A percentile compares a stretch with the other conserved stretches of the same genome.
These are phyloP conservation scores for Equus quagga DNA, from an alignment of 2,113 vertebrate genomes.

Conservation along the genomic window DNA sequence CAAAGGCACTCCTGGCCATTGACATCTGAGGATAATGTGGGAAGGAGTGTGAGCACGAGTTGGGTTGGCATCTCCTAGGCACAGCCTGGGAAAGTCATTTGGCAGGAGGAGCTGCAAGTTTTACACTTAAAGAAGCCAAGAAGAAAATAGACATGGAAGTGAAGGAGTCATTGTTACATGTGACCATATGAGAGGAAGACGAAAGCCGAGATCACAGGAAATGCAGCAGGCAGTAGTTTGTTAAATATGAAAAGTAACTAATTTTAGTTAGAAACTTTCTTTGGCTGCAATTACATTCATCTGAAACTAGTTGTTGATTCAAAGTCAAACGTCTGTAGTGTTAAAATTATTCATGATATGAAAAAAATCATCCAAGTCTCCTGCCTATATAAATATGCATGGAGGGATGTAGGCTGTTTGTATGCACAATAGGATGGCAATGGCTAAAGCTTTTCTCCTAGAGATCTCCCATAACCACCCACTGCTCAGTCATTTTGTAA, in stretches of 20 bases:
- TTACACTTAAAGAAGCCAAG: slow-evolving; percentile 76
- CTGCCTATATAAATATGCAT: slow-evolving; percentile 84
- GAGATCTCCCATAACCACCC: slow-evolving; percentile 76
- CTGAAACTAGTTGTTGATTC: slow-evolving; percentile 77
- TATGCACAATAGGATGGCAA: slow-evolving; percentile 77
- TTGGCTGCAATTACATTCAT: slow-evolving; percentile 68
- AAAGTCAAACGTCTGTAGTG: slow-evolving; percentile 79
- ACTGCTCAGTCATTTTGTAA: slow-evolving; percentile 80
- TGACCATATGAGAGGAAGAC: slow-evolving; percentile 56
- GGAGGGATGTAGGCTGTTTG: slow-evolving; percentile 73
- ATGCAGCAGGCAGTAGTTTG: slow-evolving; percentile 57
- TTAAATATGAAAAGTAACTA: slow-evolving; percentile 75
- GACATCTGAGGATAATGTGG: background rate
- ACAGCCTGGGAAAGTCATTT: slow-evolving; percentile 66
- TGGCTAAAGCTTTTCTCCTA: slow-evolving; percentile 75
- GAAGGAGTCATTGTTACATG: slow-evolving; percentile 58
- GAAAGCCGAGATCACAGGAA: slow-evolving; percentile 71
- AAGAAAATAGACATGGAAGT: slow-evolving; percentile 74
- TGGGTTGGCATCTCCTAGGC: slow-evolving; percentile 44
- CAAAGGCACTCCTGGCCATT: background rate
- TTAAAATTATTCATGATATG: slow-evolving; percentile 80
- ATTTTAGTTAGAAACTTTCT: slow-evolving; percentile 77
- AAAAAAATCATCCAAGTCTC: slow-evolving; percentile 72
- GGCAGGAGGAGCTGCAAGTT: slow-evolving; percentile 63
- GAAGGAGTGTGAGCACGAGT: background rate